Conservation (phyloP, 2,113 vertebrate species). For the Lampris megalopsis region DNA sequence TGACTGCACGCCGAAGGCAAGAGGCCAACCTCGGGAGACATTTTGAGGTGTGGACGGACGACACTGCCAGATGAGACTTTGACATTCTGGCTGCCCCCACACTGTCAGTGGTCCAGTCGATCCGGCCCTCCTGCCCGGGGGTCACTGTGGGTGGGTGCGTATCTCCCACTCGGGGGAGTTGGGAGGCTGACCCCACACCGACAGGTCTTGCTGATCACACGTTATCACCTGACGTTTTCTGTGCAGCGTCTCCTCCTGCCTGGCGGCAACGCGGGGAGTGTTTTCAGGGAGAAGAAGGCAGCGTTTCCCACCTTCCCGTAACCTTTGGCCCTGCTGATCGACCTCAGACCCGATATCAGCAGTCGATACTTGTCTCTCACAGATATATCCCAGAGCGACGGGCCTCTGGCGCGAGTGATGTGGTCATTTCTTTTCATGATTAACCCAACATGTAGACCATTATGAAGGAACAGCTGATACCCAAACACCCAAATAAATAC, state of each 20-base stretch:
- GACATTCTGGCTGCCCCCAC: constrained; percentile 61
- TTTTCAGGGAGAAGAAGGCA: constrained; percentile 62
- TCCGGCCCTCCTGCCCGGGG: constrained; percentile 41
- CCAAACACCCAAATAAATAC: too few relatives aligned
- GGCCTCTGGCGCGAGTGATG: too few relatives aligned
- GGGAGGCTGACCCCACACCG: constrained; percentile 74
- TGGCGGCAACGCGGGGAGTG: constrained; percentile 51
- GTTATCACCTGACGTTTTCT: constrained; percentile 81
- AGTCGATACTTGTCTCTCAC: constrained; percentile 10
- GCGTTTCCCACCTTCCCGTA: constrained; percentile 57
- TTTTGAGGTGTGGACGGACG: constrained; percentile 62
- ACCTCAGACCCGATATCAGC: constrained; percentile 32
- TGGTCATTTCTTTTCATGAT: too few relatives aligned
- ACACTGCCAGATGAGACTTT: constrained; percentile 25
- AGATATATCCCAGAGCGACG: too few relatives aligned
- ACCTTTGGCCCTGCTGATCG: constrained; percentile 50
- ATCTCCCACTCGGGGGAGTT: constrained; percentile 57
- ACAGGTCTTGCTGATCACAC: constrained; percentile 77
- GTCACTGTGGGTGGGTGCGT: constrained; percentile 32
- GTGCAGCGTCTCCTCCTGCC: constrained; percentile 72
- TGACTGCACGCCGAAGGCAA: constrained; percentile 21
- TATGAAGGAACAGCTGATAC: too few relatives aligned
- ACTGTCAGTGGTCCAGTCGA: constrained; percentile 50
- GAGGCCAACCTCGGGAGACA: constrained; percentile 36
- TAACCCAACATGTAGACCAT: too few relatives aligned